These are phyloP conservation scores for Pelusios castaneus DNA, from an alignment of 2,113 vertebrate species.

Conservation along the genomic window DNA sequence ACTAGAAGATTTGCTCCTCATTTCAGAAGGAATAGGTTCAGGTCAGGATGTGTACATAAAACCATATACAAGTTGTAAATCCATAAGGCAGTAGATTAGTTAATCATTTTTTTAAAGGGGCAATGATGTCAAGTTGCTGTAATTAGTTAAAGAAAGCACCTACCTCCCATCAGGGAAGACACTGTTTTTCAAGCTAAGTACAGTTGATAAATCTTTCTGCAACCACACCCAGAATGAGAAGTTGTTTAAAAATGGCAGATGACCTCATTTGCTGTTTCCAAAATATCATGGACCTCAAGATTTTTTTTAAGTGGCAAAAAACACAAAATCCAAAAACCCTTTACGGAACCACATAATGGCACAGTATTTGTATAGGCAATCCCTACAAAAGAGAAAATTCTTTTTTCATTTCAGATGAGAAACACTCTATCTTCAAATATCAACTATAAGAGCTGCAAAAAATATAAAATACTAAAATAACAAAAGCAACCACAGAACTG, in stretches of 20 bases:
- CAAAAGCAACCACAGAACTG: rapidly evolving
- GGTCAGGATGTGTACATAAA: background rate
- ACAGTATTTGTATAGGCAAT: background rate
- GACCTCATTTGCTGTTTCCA: background rate
- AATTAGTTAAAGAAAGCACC: background rate
- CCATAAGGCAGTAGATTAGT: background rate
- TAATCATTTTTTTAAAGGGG: background rate
- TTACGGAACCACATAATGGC: background rate
- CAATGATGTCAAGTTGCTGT: background rate
- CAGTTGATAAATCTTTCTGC: background rate
- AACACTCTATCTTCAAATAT: background rate
- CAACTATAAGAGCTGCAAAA: background rate
- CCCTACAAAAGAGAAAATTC: background rate
- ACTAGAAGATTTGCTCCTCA: background rate
- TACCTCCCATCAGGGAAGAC: background rate
- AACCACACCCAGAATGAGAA: background rate
- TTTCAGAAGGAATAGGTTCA: background rate
- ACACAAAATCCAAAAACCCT: background rate
- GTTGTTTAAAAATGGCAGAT: background rate
- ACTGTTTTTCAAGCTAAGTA: background rate
- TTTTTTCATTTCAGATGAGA: background rate
- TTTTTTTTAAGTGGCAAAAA: background rate
- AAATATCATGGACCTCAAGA: background rate
- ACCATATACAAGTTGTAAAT: background rate
- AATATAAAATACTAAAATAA: background rate